phyloP scores from a whole-genome alignment of 2,113 vertebrate species.

The Nansenia antarctica region DNA sequence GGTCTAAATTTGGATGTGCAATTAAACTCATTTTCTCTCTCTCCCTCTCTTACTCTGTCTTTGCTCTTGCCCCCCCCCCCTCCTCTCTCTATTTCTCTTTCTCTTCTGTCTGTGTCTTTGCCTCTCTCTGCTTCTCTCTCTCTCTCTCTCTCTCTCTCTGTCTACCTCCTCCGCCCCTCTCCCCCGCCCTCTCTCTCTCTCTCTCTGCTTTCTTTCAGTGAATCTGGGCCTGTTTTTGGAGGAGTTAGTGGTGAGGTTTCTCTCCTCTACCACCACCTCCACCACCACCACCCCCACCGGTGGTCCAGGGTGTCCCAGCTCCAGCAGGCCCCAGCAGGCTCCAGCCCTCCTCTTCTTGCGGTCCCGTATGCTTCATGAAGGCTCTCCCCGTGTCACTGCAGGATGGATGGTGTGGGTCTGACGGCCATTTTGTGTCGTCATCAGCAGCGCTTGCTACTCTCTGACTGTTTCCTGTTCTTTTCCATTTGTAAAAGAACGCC shows the following conservation, averaged over 20 bases:
- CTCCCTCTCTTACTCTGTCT: not conserved
- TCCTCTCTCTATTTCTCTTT: not conserved
- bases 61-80: not conserved
- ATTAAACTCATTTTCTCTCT: not conserved
- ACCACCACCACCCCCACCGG: not conserved
- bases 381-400: conserved; percentile 63
- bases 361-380: conserved; percentile 51
- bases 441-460: conserved; percentile 58
- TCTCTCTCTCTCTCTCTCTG: not conserved
- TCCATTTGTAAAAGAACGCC: conserved; percentile 67
- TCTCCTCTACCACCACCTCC: not conserved
- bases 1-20: conserved; percentile 2
- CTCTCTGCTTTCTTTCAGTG: not conserved
- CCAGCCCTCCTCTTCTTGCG: conserved; percentile 45
- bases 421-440: conserved; percentile 46
- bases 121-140: not conserved
- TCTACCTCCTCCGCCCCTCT: too few relatives aligned
- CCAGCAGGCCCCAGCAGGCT: not conserved
- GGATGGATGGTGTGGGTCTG: conserved; percentile 79
- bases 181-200: not conserved
- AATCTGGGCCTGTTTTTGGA: not conserved
- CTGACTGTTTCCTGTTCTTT: conserved; percentile 58
- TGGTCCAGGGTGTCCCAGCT: not conserved
- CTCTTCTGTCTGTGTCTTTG: too few relatives aligned
- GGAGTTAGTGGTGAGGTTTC: not conserved